A percentile compares a stretch with the other conserved stretches of the same genome.
Evolutionary conservation across 2,113 vertebrate genomes (phyloP).

Genomic region (Salvelinus fontinalis): DNA sequence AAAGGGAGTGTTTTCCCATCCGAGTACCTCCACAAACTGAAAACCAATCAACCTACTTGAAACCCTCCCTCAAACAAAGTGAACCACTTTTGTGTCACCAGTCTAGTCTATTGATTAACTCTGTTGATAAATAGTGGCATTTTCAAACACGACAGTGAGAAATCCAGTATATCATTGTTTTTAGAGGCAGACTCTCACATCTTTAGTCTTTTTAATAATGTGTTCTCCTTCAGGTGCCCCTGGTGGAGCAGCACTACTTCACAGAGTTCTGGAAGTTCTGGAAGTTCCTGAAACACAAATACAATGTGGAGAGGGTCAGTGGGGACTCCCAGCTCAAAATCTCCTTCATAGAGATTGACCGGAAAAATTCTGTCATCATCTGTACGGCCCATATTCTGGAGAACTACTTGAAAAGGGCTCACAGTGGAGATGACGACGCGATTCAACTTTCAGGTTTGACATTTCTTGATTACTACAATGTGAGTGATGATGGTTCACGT

Average conservation of each 20-base stretch:
- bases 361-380: slow-evolving; percentile 85
- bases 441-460: slow-evolving; percentile 83
- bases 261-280: slow-evolving; percentile 82
- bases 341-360: slow-evolving; percentile 87
- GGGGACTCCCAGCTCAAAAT: slow-evolving; percentile 90
- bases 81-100: not conserved
- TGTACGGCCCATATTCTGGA: slow-evolving; percentile 97
- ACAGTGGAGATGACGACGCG: slow-evolving; percentile 80
- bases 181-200: not conserved
- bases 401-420: slow-evolving; percentile 82
- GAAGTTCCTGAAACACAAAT: slow-evolving; percentile 80
- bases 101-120: not conserved
- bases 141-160: not conserved
- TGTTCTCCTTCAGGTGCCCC: slow-evolving; percentile 76
- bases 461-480: not conserved
- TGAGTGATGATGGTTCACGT: not conserved
- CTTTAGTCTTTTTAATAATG: not conserved
- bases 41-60: slow-evolving; percentile 17
- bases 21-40: not conserved
- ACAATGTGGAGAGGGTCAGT: slow-evolving; percentile 83
- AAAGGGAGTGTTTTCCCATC: not conserved
- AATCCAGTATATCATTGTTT: not conserved
- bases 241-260: slow-evolving; percentile 89
- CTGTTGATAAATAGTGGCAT: not conserved
- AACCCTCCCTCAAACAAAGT: slow-evolving; percentile 11